phyloP scores from a whole-genome alignment of 2,888 invertebrate genomes.

The Lepidonotus clava region DNA sequence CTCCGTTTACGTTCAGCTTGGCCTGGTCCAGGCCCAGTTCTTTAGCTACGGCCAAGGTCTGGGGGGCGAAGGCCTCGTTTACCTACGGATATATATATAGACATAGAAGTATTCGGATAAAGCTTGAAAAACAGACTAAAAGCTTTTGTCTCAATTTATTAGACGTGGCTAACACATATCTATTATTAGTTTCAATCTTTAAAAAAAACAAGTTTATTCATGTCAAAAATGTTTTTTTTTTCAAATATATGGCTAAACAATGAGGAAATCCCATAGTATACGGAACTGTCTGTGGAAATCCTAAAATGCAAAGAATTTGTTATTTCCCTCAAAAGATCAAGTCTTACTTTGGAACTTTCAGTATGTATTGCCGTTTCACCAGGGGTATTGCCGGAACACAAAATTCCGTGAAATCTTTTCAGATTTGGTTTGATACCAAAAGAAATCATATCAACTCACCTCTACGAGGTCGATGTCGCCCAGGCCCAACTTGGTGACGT shows the following conservation, averaged over 20 bases:
- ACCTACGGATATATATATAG: constrained; percentile 86
- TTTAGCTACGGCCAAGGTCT: constrained; percentile 94
- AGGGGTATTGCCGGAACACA: too few species aligned
- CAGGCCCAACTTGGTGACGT: constrained; percentile 86
- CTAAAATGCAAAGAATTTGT: too few species aligned
- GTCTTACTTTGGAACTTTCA: too few species aligned
- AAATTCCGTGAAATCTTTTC: too few species aligned
- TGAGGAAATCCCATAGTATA: too few species aligned
- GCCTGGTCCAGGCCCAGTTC: constrained; percentile 91
- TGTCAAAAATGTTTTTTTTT: neutral
- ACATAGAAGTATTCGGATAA: too few species aligned
- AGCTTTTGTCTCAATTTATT: neutral
- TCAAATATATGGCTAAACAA: neutral
- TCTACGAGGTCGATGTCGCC: constrained; percentile 96
- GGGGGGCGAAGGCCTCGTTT: constrained; percentile 98
- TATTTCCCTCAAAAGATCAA: too few species aligned
- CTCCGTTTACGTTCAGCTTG: constrained; percentile 96
- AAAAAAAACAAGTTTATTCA: neutral
- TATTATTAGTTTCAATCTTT: neutral
- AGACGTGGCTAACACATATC: neutral
- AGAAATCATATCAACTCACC: constrained; percentile 84
- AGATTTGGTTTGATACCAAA: too few species aligned
- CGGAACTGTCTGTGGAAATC: too few species aligned
- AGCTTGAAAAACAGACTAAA: neutral
- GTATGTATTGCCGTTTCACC: too few species aligned